phyloP scores from a whole-genome alignment of 2,113 vertebrate species.

The Salvelinus alpinus region DNA sequence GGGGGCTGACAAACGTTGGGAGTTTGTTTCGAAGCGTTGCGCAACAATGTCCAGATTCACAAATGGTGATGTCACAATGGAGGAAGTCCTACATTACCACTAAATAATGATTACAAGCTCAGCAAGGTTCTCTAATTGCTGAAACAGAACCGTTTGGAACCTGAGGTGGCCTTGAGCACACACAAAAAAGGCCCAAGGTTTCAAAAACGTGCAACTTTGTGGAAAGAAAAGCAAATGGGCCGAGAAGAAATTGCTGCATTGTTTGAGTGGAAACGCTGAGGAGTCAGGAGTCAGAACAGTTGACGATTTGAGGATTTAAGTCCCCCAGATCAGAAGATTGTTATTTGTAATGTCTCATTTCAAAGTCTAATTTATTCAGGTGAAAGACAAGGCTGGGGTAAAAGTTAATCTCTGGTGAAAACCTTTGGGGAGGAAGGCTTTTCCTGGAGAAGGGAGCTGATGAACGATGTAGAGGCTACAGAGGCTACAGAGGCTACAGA shows the following conservation, averaged over 20 bases:
- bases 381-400: slow-evolving; percentile 1
- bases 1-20: slow-evolving; percentile 9
- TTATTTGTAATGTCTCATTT: slow-evolving; percentile 38
- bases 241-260: neutral
- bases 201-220: neutral
- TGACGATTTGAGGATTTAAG: slow-evolving; percentile 22
- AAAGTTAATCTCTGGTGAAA: slow-evolving; percentile 35
- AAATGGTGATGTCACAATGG: slow-evolving; percentile 29
- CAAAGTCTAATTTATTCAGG: slow-evolving; percentile 37
- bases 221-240: slow-evolving; percentile 20
- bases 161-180: slow-evolving; percentile 1
- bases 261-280: slow-evolving; percentile 15
- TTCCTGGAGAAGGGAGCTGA: neutral
- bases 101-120: slow-evolving; percentile 41
- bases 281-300: neutral
- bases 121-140: slow-evolving; percentile 6
- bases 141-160: slow-evolving; percentile 24
- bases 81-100: slow-evolving; percentile 11
- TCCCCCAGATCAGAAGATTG: slow-evolving; percentile 1
- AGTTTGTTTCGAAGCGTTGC: slow-evolving; percentile 15
- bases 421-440: neutral
- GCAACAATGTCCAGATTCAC: slow-evolving; percentile 35
- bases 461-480: no score
- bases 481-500: no score
- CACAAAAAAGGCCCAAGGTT: slow-evolving; percentile 18